Conservation (phyloP, 2,797 vertebrate genomes). For the Fundulus diaphanus region DNA sequence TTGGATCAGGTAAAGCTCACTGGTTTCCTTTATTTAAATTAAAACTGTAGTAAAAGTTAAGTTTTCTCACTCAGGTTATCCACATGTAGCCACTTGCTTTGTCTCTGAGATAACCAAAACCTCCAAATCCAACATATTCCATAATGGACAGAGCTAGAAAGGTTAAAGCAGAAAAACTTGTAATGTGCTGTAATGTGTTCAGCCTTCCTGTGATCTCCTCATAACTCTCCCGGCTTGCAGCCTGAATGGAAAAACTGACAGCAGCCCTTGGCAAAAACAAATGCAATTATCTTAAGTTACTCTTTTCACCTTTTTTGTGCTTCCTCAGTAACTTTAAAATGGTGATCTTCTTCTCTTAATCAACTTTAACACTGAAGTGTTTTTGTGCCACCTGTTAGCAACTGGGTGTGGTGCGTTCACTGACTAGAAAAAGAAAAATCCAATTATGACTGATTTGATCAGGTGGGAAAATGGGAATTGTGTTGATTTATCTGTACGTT, state of each 20-base stretch:
- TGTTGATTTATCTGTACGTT: not conserved
- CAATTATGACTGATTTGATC: not conserved
- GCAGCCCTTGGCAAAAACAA: too few relatives aligned
- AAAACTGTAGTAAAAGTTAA: not conserved
- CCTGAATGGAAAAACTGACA: too few relatives aligned
- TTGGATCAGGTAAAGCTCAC: slow-evolving; percentile 87
- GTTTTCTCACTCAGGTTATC: not conserved
- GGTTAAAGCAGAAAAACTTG: not conserved
- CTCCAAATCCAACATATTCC: not conserved
- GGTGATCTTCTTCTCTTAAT: not conserved
- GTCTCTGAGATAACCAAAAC: not conserved
- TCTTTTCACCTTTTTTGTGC: not conserved
- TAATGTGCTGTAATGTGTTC: not conserved
- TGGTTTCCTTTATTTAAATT: not conserved
- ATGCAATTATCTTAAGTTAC: not conserved
- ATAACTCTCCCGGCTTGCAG: not conserved
- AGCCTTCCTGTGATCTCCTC: not conserved
- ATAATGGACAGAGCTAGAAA: not conserved
- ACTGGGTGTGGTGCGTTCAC: not conserved
- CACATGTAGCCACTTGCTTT: not conserved
- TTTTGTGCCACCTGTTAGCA: not conserved
- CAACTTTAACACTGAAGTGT: not conserved
- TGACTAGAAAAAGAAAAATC: not conserved
- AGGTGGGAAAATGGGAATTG: not conserved
- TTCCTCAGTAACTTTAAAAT: not conserved